Evolutionary conservation across 2,888 invertebrate genomes (phyloP).

Genomic region (Acrobasis consociella): DNA sequence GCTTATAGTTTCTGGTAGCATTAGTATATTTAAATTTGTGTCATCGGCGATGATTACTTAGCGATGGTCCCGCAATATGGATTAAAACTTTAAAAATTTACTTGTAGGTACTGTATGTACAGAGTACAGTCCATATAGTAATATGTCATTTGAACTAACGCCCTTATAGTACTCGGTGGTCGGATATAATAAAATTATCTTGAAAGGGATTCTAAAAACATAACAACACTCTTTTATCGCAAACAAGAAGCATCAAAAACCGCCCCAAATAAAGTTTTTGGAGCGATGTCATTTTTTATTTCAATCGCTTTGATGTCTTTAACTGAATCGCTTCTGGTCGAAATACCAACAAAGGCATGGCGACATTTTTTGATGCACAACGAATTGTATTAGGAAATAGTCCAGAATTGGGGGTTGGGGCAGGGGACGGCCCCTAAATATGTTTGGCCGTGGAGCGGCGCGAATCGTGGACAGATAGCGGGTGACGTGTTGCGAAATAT

Average conservation of each 20-base stretch:
- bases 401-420: constrained; percentile 33
- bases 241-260: constrained; percentile 9
- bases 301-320: constrained; percentile 21
- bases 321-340: constrained; percentile 23
- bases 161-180: background rate
- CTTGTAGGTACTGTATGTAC: no score
- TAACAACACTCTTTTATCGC: background rate
- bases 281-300: constrained; percentile 18
- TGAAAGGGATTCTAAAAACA: background rate
- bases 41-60: no score
- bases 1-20: no score
- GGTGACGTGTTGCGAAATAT: background rate
- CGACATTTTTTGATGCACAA: constrained; percentile 53
- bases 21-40: no score
- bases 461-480: background rate
- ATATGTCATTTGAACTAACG: no score
- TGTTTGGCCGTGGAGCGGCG: constrained; percentile 2
- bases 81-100: no score
- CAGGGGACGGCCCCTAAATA: constrained; percentile 30
- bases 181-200: background rate
- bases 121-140: no score
- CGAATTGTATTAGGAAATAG: constrained; percentile 52
- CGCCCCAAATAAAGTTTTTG: constrained; percentile 3
- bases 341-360: constrained; percentile 25
- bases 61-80: no score